Conservation (phyloP, 2,113 vertebrate species). For the Chelonoidis abingdonii region DNA sequence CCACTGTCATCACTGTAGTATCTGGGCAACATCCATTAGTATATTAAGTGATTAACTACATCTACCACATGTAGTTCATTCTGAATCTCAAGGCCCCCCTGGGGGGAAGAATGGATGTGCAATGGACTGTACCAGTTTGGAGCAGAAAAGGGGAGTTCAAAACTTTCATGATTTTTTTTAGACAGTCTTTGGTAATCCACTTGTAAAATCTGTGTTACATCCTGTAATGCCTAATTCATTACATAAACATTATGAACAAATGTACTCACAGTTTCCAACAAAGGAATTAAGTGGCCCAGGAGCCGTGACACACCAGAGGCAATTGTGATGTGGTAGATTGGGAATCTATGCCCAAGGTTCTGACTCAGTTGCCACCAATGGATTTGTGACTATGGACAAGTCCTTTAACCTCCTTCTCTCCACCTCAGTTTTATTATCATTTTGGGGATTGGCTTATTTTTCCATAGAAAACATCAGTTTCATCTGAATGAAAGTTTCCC, state of each 20-base stretch:
- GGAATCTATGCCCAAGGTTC: background rate
- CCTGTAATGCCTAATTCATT: background rate
- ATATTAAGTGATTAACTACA: background rate
- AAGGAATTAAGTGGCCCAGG: background rate
- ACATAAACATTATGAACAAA: background rate
- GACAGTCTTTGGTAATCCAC: background rate
- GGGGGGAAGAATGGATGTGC: background rate
- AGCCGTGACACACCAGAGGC: background rate
- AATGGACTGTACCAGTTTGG: background rate
- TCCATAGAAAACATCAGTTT: background rate
- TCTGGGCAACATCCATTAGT: background rate
- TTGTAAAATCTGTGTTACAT: background rate
- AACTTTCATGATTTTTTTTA: background rate
- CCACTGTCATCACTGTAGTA: background rate
- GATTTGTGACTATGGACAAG: background rate
- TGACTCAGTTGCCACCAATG: background rate
- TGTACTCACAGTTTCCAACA: background rate
- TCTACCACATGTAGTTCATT: background rate
- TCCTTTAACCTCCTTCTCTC: background rate
- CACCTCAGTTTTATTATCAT: background rate
- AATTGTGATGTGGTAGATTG: background rate
- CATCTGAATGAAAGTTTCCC: constrained; percentile 3
- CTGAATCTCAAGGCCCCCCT: background rate
- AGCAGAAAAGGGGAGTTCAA: background rate
- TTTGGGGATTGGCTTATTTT: background rate